Evolutionary conservation across 2,888 invertebrate species (phyloP), one percentile per base, ranked within the genome.

Genomic region (Noctua pronuba): DNA sequence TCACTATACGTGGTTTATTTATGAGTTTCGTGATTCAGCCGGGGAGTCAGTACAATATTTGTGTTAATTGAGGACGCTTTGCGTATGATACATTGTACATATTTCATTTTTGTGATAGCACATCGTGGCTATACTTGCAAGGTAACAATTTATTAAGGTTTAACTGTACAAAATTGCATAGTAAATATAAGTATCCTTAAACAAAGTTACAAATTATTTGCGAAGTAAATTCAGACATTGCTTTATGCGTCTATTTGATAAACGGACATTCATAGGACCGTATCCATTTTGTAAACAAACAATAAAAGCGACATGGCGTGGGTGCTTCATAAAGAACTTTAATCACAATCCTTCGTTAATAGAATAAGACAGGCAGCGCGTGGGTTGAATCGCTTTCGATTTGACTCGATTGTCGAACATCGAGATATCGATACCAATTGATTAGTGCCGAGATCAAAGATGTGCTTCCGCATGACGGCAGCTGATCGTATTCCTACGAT

Each of bases 391-490:
- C 92, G 91, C 90, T 91, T 92, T 92, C 91, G 89, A 93, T 92
- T 92, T 90, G 90, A 92, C 88, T 92, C 91, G 92, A 92, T 93
- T 91, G 89, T 91, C 88, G 87, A 92, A 87, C 89, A 92, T 90
- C 92, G 92, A 92, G 92, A 90, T 92, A 92, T 94, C 91, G 94
- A 93, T 94, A 92, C 91, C 91, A 93, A 94, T 94, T 94, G 95
- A 95, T 95, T 95, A 93, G 91, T 88, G 89, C 88, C 88, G 91
- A 94, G 94, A 95, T 95, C 95, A 94, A 94, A 94, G 94, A 94
- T 94, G 92, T 92, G 93, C 94, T 95, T 95, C 95, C 94, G 94
- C 95, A 90, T 94, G 94, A 92, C 91, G 89, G 91, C 89, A 87
- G 89, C 89, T 89, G 89, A 91, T 90, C 91, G 88, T 89, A 89